These are phyloP conservation scores for Ectropis crepuscularia DNA, from an alignment of 2,888 invertebrate genomes.

Conservation along the genomic window DNA sequence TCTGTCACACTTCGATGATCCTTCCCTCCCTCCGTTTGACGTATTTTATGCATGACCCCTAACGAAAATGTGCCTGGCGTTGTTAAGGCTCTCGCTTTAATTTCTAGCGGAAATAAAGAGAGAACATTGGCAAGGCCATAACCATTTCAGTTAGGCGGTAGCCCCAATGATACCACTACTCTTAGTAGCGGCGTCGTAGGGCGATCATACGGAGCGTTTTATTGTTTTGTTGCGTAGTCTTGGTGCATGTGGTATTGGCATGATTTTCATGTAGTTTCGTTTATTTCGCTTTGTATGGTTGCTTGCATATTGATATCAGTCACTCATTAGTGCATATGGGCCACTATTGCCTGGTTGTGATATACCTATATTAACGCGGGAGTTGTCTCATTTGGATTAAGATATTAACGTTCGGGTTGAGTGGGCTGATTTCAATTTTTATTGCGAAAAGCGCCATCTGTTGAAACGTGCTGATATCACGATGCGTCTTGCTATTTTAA, in stretches of 20 bases:
- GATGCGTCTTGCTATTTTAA: slow-evolving; percentile 18
- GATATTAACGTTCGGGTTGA: slow-evolving; percentile 44
- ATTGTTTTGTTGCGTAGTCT: slow-evolving; percentile 38
- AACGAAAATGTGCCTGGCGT: too few species aligned
- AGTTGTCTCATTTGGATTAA: slow-evolving; percentile 68
- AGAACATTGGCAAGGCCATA: neutral
- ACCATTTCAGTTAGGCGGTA: neutral
- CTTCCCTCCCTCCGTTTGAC: too few species aligned
- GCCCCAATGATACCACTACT: neutral
- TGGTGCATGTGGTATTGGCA: slow-evolving; percentile 53
- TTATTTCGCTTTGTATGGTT: slow-evolving; percentile 50
- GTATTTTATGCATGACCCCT: too few species aligned
- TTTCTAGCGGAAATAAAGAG: neutral
- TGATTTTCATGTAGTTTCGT: slow-evolving; percentile 41
- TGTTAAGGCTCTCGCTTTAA: neutral
- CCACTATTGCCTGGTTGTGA: slow-evolving; percentile 71
- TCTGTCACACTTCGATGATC: too few species aligned
- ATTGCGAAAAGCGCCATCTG: slow-evolving; percentile 76
- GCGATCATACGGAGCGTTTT: slow-evolving; percentile 37
- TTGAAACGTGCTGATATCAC: slow-evolving; percentile 46
- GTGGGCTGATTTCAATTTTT: slow-evolving; percentile 73
- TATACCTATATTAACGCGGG: slow-evolving; percentile 37
- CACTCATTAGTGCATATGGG: slow-evolving; percentile 69
- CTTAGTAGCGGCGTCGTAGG: neutral
- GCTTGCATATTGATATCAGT: slow-evolving; percentile 69